Evolutionary conservation across 1,140 invertebrate species (phyloP), one percentile per base, ranked within the genome.

Genomic region (Diachasmimorpha longicaudata): DNA sequence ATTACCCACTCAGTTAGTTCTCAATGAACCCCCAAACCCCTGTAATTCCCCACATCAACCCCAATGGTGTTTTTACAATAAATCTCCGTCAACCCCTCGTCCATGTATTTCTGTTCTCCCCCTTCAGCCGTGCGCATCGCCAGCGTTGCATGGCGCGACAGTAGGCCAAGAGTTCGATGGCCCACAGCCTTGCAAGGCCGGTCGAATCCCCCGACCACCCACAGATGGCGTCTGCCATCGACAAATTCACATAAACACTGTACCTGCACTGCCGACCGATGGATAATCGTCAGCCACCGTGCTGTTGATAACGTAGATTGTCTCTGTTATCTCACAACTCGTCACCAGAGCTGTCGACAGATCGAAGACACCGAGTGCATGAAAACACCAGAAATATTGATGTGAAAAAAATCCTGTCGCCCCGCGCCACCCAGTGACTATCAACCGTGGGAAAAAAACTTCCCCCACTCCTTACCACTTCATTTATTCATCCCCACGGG

Each of bases 121-220:
- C 58, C 58, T 31, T 31, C 23, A 14, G 25, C 58, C 23, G 19
- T 63, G 58, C 21, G 23, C 23, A 63, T 25, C 21, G 23, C 0
- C 63, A 63, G 16, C 36, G 80, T 84, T 82, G 83, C 82, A 79
- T 82, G 79, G 78, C 78, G 74, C 78, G 76, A 76, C 82, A 85
- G 82, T 86, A 84, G 84, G 85, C 80, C 85, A 83, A 82, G 81
- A 82, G 86, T 86, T 88, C 86, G 83, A 85, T 82, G 85, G 83
- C 85, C 85, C 80, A 78, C 85, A 88, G 85, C 87, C 87, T 88
- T 88, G 84, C 87, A 89, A 88, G 86, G 87, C 82, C 85, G 85
- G 82, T 42, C 55, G 58, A n/a, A n/a, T 16, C 23, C 19, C 25
- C 71, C 39, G 70, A n/a, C 84, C 80, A 85, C 81, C 86, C 82